Percentiles rank a stretch among this genome's conserved stretches.
Evolutionary conservation across 2,888 invertebrate species (phyloP).

Genomic region (Tetragonula carbonaria): DNA sequence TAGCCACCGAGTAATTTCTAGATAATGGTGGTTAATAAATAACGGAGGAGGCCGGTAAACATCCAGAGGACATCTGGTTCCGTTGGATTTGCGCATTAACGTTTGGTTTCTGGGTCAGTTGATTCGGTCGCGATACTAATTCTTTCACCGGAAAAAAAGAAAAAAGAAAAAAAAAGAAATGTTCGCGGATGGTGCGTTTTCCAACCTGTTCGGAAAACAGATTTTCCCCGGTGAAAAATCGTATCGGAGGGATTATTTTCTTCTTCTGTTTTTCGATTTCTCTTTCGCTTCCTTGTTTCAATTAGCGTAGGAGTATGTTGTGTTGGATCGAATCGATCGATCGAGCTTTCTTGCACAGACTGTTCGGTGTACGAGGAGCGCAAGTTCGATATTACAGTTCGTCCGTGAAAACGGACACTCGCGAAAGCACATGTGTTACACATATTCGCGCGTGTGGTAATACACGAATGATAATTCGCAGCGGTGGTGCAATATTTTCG

Average conservation of each 20-base stretch:
- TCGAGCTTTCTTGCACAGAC: too few relatives aligned
- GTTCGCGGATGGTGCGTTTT: background rate
- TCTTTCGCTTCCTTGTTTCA: background rate
- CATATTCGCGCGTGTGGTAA: background rate
- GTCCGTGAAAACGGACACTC: too few relatives aligned
- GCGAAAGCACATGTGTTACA: background rate
- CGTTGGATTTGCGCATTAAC: constrained; percentile 41
- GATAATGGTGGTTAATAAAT: constrained; percentile 58
- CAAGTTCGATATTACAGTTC: too few relatives aligned
- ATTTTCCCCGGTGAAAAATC: background rate
- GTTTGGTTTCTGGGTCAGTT: constrained; percentile 34
- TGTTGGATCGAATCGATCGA: background rate
- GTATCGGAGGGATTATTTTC: background rate
- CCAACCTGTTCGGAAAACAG: too few relatives aligned
- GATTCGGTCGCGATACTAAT: constrained; percentile 5
- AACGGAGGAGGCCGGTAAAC: constrained; percentile 23
- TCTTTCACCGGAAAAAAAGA: background rate
- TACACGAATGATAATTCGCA: background rate
- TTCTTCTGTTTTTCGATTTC: background rate
- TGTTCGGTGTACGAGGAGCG: too few relatives aligned
- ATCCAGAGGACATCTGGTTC: constrained; percentile 15
- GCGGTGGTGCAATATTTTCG: background rate
- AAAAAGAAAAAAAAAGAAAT: too few relatives aligned
- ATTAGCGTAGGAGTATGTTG: background rate
- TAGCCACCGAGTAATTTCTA: constrained; percentile 47